Conservation (phyloP, 2,113 vertebrate species). For the Cebus imitator region DNA sequence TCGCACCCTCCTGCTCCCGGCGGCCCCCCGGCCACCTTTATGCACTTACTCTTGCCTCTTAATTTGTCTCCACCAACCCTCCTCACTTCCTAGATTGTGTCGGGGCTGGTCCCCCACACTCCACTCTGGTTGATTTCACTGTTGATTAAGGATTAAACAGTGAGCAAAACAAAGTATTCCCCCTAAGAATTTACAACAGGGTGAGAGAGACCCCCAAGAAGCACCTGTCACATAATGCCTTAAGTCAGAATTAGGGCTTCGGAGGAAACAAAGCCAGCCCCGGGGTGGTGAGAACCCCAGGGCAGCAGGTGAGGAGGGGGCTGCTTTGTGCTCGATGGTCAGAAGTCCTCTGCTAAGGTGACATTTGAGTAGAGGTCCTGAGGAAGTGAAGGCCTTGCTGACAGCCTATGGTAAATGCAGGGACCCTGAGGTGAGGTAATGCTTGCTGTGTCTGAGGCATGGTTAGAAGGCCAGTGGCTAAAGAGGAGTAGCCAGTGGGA, state of each 20-base stretch:
- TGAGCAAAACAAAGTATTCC: neutral
- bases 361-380: neutral
- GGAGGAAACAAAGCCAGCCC: neutral
- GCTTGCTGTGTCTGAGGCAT: neutral
- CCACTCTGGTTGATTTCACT: too few species aligned
- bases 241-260: neutral
- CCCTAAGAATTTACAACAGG: neutral
- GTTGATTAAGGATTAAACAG: neutral
- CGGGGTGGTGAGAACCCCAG: rapidly evolving
- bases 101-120: too few species aligned
- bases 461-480: neutral
- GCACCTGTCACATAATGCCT: neutral
- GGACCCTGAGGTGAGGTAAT: neutral
- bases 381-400: neutral
- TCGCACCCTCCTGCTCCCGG: too few species aligned
- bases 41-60: too few species aligned
- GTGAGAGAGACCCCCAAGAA: neutral
- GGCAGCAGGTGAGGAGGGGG: too few species aligned
- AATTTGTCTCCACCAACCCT: too few species aligned
- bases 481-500: neutral
- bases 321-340: rapidly evolving
- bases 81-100: too few species aligned
- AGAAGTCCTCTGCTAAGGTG: too few species aligned
- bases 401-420: neutral
- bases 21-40: too few species aligned